These are phyloP conservation scores for Nothoprocta pentlandii DNA, from an alignment of 2,113 vertebrate species.

Conservation along the genomic window DNA sequence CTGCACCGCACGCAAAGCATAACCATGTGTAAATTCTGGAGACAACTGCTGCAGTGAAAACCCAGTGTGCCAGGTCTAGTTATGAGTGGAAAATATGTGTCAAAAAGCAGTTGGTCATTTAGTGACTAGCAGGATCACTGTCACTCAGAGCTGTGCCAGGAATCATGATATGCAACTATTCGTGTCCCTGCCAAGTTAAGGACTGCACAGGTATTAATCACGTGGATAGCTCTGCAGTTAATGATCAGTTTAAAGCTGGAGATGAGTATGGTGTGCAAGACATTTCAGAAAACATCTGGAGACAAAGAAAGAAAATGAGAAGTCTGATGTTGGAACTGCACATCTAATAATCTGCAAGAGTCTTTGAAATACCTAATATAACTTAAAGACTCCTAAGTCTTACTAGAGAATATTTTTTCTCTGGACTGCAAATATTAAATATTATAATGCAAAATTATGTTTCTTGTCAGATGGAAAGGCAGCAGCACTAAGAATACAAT, in stretches of 20 bases:
- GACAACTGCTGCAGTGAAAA: background rate
- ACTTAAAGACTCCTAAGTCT: background rate
- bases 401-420: background rate
- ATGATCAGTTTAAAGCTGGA: background rate
- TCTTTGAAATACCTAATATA: background rate
- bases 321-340: background rate
- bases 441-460: background rate
- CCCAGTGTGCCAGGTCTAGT: background rate
- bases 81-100: fast-evolving
- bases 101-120: background rate
- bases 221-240: background rate
- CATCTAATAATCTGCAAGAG: background rate
- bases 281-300: background rate
- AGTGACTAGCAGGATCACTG: background rate
- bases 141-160: background rate
- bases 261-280: background rate
- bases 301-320: background rate
- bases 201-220: background rate
- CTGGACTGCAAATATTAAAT: background rate
- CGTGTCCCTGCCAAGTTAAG: background rate
- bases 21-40: background rate
- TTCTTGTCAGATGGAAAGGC: background rate
- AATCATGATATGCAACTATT: background rate
- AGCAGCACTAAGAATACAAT: background rate
- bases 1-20: background rate